Conservation (phyloP, 2,888 invertebrate genomes). For the Melanotus villosus region DNA sequence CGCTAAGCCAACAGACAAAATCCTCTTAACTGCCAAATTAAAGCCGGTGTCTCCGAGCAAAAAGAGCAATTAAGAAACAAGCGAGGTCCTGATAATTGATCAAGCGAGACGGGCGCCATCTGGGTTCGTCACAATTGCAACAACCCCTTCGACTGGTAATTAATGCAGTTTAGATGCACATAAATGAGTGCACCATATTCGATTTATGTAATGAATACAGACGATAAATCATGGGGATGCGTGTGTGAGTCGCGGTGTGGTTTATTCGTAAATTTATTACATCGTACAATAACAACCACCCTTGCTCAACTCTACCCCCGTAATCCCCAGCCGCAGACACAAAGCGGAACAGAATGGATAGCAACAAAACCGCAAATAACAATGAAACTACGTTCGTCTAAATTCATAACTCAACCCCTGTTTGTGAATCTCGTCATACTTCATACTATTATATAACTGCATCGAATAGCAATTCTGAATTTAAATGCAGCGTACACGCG, state of each 20-base stretch:
- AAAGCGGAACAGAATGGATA: conserved; percentile 18
- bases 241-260: not conserved
- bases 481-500: not conserved
- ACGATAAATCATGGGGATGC: conserved; percentile 23
- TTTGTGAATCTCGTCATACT: not conserved
- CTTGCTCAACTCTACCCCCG: not conserved
- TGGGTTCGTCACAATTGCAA: not conserved
- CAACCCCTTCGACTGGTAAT: too few species aligned
- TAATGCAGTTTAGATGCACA: conserved; percentile 31
- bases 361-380: conserved; percentile 35
- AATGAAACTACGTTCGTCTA: conserved; percentile 29
- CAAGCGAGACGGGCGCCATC: not conserved
- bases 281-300: conserved; percentile 8
- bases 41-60: conserved; percentile 13
- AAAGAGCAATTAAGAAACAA: conserved; percentile 20
- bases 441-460: not conserved
- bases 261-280: conserved; percentile 6
- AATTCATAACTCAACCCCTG: conserved; percentile 28
- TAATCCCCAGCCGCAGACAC: conserved; percentile 23
- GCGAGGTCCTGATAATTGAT: conserved; percentile 11
- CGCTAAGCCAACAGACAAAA: conserved; percentile 16
- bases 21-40: conserved; percentile 19
- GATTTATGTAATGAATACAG: conserved; percentile 25
- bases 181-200: conserved; percentile 4
- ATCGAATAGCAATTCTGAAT: conserved; percentile 7